phyloP scores from a whole-genome alignment of 1,140 invertebrate species.

The Drosophila littoralis region DNA sequence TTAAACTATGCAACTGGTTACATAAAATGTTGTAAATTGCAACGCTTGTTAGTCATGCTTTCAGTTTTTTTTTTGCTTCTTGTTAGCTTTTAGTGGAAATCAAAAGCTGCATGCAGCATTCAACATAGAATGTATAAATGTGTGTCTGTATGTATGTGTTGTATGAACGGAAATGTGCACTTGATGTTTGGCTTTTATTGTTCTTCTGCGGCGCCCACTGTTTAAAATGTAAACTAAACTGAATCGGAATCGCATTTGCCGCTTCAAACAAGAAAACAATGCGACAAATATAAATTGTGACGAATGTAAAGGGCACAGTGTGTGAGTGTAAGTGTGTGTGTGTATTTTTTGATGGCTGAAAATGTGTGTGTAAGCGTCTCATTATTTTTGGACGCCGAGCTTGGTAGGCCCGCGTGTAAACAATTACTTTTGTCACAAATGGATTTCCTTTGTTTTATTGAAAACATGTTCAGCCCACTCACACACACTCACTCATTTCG shows the following conservation, averaged over 20 bases:
- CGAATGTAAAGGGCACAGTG: conserved; percentile 10
- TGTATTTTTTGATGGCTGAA: neutral
- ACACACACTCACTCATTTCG: conserved; percentile 19
- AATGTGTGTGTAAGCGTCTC: conserved; percentile 22
- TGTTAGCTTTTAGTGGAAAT: conserved; percentile 5
- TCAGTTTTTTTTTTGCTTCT: neutral
- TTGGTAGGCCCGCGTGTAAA: conserved; percentile 43
- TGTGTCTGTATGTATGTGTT: neutral
- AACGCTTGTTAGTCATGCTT: conserved; percentile 34
- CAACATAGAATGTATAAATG: neutral
- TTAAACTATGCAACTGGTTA: conserved; percentile 15
- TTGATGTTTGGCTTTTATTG: conserved; percentile 36
- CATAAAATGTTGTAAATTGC: conserved; percentile 31
- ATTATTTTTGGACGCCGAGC: conserved; percentile 40
- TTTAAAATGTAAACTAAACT: conserved; percentile 37
- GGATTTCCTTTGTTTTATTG: conserved; percentile 79
- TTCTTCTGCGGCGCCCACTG: conserved; percentile 22
- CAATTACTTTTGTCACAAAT: conserved; percentile 74
- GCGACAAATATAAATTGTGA: conserved; percentile 61
- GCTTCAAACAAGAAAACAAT: conserved; percentile 61
- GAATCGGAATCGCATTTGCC: conserved; percentile 52
- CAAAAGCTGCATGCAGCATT: conserved; percentile 17
- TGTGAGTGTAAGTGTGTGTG: conserved; percentile 8
- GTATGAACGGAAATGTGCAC: conserved; percentile 9
- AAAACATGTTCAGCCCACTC: conserved; percentile 57